These are phyloP conservation scores for Tachina fera DNA, from an alignment of 2,888 invertebrate genomes.

Conservation along the genomic window DNA sequence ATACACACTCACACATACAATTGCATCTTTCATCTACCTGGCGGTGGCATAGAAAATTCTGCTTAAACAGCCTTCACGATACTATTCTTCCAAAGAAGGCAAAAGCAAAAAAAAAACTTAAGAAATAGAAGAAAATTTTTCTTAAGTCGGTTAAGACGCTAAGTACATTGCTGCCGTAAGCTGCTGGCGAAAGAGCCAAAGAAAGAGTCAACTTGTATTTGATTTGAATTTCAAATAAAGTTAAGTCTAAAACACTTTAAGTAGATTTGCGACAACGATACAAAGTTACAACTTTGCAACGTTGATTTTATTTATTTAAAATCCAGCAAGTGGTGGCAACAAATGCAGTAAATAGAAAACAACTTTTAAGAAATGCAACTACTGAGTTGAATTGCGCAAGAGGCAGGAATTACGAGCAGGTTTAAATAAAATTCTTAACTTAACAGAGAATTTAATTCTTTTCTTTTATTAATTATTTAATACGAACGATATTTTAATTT, in stretches of 20 bases:
- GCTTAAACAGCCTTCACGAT: slow-evolving; percentile 13
- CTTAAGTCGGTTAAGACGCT: slow-evolving; percentile 38
- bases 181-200: neutral
- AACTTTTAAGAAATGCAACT: neutral
- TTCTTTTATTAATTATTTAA: no score
- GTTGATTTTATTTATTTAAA: slow-evolving; percentile 52
- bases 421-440: neutral
- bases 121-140: neutral
- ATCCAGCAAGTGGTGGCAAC: slow-evolving; percentile 36
- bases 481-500: no score
- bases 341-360: slow-evolving; percentile 36
- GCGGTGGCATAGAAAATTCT: neutral
- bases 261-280: slow-evolving; percentile 55
- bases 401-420: neutral
- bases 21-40: slow-evolving; percentile 7
- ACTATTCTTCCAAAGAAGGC: neutral
- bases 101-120: neutral
- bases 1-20: neutral
- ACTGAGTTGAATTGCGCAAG: neutral
- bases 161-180: neutral
- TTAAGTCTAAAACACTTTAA: slow-evolving; percentile 58
- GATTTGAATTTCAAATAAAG: slow-evolving; percentile 63
- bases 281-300: slow-evolving; percentile 23
- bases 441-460: no score
- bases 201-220: slow-evolving; percentile 25